These are phyloP conservation scores for Euura saliciscinereae DNA, from an alignment of 1,140 invertebrate species.

Conservation along the genomic window DNA sequence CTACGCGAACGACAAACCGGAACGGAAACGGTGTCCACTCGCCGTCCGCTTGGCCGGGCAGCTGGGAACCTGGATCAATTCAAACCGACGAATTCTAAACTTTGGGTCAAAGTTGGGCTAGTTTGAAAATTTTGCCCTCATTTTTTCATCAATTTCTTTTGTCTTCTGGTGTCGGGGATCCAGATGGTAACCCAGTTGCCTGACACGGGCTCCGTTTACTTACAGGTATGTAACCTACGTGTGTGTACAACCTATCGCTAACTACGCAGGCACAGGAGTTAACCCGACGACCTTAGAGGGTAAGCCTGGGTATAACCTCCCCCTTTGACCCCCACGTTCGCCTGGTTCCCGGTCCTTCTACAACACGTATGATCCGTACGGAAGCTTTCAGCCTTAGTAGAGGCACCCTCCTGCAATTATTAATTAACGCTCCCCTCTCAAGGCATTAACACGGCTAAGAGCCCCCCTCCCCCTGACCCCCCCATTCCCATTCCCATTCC, in stretches of 20 bases:
- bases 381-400: conserved; percentile 34
- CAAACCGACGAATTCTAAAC: not conserved
- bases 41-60: not conserved
- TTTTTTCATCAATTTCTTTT: no score
- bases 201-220: no score
- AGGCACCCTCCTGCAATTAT: conserved; percentile 55
- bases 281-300: conserved; percentile 6
- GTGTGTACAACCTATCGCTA: not conserved
- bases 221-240: no score
- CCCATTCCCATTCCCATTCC: conserved; percentile 23
- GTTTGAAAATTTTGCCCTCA: no score
- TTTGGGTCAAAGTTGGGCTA: not conserved
- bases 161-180: no score
- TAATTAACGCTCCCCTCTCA: conserved; percentile 58
- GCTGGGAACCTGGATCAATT: not conserved
- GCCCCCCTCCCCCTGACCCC: conserved; percentile 44
- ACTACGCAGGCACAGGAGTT: not conserved
- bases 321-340: not conserved
- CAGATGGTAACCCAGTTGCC: no score
- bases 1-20: not conserved
- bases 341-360: not conserved
- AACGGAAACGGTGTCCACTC: conserved; percentile 3
- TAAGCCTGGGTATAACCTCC: conserved; percentile 4
- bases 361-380: conserved; percentile 32
- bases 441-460: conserved; percentile 57